Percentiles rank a stretch among this genome's conserved stretches.
Conservation (phyloP, 2,888 invertebrate genomes). For the Choristoneura rosaceana region DNA sequence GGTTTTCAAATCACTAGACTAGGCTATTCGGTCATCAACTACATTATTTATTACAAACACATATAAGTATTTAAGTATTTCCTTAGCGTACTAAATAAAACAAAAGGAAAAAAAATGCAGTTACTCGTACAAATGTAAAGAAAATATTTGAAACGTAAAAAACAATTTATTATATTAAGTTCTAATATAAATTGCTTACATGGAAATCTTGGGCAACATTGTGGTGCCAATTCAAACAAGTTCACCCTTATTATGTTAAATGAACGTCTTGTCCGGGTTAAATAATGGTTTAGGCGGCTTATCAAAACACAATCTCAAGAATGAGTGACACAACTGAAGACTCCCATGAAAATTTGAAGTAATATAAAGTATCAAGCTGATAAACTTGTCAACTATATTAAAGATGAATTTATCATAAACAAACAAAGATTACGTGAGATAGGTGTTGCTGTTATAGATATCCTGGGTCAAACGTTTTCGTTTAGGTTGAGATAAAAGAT, state of each 20-base stretch:
- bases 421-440: neutral
- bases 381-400: slow-evolving; percentile 1
- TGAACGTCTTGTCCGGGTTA: slow-evolving; percentile 2
- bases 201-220: neutral
- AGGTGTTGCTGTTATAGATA: neutral
- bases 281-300: neutral
- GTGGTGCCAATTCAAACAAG: neutral
- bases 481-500: neutral
- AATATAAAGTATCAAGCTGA: neutral
- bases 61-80: too few species aligned
- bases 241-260: slow-evolving; percentile 6
- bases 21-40: too few species aligned
- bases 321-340: slow-evolving; percentile 6
- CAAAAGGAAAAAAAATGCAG: too few species aligned
- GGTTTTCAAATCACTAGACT: too few species aligned
- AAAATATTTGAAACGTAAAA: too few species aligned
- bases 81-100: too few species aligned
- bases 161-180: too few species aligned
- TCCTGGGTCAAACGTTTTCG: neutral
- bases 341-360: slow-evolving; percentile 2
- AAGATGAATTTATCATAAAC: neutral
- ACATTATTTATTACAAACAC: too few species aligned
- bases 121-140: neutral
- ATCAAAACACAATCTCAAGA: slow-evolving; percentile 1
- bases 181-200: neutral